phyloP scores from a whole-genome alignment of 2,888 invertebrate genomes.

The Hirtodrosophila trivittata region DNA sequence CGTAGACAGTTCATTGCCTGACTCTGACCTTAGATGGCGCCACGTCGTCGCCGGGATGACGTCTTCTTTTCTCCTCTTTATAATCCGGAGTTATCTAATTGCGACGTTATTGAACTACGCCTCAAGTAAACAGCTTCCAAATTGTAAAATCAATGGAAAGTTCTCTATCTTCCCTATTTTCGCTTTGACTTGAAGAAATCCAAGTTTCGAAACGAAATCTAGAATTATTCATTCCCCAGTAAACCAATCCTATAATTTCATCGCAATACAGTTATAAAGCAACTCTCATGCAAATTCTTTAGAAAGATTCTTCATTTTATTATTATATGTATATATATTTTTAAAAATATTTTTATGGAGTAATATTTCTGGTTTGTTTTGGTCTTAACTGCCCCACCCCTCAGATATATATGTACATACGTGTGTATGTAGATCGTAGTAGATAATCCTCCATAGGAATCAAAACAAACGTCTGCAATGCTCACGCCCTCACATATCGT shows the following conservation, averaged over 20 bases:
- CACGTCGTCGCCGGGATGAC: constrained; percentile 31
- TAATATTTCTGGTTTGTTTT: constrained; percentile 38
- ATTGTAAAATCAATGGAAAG: too few relatives aligned
- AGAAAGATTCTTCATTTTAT: too few relatives aligned
- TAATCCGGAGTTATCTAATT: constrained; percentile 37
- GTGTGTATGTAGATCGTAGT: constrained; percentile 5
- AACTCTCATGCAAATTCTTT: too few relatives aligned
- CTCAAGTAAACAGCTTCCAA: too few relatives aligned
- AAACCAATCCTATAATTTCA: too few relatives aligned
- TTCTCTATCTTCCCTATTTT: too few relatives aligned
- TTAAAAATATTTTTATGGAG: constrained; percentile 4
- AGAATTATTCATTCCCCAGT: too few relatives aligned
- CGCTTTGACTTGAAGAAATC: too few relatives aligned
- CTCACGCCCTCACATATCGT: constrained; percentile 17
- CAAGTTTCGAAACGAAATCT: too few relatives aligned
- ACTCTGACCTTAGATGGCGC: constrained; percentile 68
- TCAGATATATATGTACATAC: constrained; percentile 10
- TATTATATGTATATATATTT: constrained; percentile 17
- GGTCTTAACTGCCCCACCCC: constrained; percentile 8
- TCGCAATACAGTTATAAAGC: too few relatives aligned
- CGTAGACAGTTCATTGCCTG: constrained; percentile 64
- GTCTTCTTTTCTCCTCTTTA: constrained; percentile 11
- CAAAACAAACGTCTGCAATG: constrained; percentile 19
- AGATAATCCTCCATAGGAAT: constrained; percentile 28
- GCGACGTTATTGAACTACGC: constrained; percentile 44